Evolutionary conservation across 92 coral and sea anemone genomes (phyloP), one percentile per base, ranked within the genome.

Genomic region (Zoanthus sociatus): DNA sequence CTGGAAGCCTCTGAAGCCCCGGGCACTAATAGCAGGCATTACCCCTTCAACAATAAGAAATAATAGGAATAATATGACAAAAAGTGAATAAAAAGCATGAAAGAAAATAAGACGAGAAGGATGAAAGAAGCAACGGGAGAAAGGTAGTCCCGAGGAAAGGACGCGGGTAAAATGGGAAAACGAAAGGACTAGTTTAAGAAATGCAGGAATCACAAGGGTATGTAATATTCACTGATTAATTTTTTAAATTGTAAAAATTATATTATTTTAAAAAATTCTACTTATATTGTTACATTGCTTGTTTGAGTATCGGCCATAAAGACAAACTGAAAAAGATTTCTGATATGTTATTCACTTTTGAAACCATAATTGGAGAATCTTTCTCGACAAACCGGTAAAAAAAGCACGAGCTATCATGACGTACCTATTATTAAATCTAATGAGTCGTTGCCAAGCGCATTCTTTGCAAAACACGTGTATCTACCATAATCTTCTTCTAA

Each of bases 391-490:
- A 37, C 42, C 79, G 64, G 46, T 30, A 46, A 8, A 16, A 13
- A 15, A 10, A 48, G 26, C 30, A 44, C 18, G 1, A 47, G 45
- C 14, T 20, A 54, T 16, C 50, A 83, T 31, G 53, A 71, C 84
- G 32, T 55, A 86, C 81, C 73, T 86, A 86, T 64, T 32, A 88
- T 81, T 2, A 93, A 32, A 21, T 77, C 86, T 66, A 87, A 86
- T 7, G 94, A 76, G 54, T 91, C 86, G 15, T 84, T 87, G 10
- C 98, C 98, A 68, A 90, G 82, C 16, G 1, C 67, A 86, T 94
- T 94, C 58, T 63, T 70, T 17, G 96, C 98, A 30, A 86, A 18
- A 78, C 98, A 94, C 8, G 82, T 76, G 77, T 94, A 94, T 32
- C 44, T 78, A 30, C 95, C 95, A 73, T 91, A 94, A 78, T 93